Evolutionary conservation across 1,140 invertebrate genomes (phyloP), one percentile per base, ranked within the genome.

Genomic region (Drosophila sproati): DNA sequence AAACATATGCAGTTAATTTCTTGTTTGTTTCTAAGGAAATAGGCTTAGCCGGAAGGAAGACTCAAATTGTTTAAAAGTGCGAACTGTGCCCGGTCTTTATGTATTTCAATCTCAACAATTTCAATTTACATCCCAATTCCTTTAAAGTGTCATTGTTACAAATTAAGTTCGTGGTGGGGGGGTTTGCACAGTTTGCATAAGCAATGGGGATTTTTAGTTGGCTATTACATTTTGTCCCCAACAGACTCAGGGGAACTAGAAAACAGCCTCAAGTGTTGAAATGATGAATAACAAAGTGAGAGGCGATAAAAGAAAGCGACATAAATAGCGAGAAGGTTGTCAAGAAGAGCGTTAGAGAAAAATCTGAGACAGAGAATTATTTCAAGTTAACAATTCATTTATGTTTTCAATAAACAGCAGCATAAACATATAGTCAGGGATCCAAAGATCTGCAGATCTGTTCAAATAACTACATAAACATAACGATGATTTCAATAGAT

Each of bases 1-100:
- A 61, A 77, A 80, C 80, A 87, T 88, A 87, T 88, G 77, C 82
- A 77, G 77, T 82, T 82, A 87, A 87, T 87, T 87, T 82, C 62
- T 61, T 56, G 81, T 78, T 77, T 77, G 83, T 80, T 88, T 47
- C 83, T 62, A 64, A 61, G 83, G 83, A 87, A 82, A 73, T 77
- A 66, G 61, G 56, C 48, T 61, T 31, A 48, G 68, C 73, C 56
- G 47, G 61, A 77, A 69, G 82, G 37, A 54, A 71, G 77, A 50
- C 12, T n/a, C 41, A 43, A 74, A 54, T 78, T 83, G 43, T 60
- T 35, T 37, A 7, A 10, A 62, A 72, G 41, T 47, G 6, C 6
- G 28, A 43, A 8, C 34, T 7, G 39, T 6, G n/a, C 5, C 34
- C 56, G 55, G 32, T n/a, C 39, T n/a, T n/a, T 8, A 12, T n/a